Conservation (phyloP, 2,888 invertebrate species). For the Chironomus riparius region DNA sequence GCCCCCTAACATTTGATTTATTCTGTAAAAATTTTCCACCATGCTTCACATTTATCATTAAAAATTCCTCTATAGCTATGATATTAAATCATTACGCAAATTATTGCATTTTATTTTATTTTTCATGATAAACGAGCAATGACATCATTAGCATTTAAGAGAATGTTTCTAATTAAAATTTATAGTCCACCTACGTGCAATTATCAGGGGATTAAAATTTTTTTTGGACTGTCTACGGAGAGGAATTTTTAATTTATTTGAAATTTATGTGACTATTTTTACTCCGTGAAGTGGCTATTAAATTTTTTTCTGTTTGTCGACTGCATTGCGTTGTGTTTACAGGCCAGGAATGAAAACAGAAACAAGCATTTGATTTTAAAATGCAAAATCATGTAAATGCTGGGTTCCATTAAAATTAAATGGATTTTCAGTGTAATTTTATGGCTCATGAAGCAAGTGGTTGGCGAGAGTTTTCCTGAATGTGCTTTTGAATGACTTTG, state of each 20-base stretch:
- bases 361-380: not conserved
- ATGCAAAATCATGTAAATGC: slow-evolving; percentile 14
- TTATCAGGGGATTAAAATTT: not conserved
- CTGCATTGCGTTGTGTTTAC: too few species aligned
- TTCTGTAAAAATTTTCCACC: too few species aligned
- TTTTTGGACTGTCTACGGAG: not conserved
- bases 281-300: too few species aligned
- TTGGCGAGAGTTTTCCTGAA: not conserved
- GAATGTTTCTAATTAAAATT: slow-evolving; percentile 11
- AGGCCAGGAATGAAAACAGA: not conserved
- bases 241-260: not conserved
- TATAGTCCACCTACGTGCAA: not conserved
- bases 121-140: too few species aligned
- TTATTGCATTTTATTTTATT: too few species aligned
- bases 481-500: not conserved
- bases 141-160: not conserved
- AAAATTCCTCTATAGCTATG: too few species aligned
- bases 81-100: too few species aligned
- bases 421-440: slow-evolving; percentile 5
- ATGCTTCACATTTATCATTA: too few species aligned
- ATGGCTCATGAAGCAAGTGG: slow-evolving; percentile 12
- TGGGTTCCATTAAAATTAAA: slow-evolving; percentile 14
- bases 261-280: not conserved
- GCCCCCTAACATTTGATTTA: too few species aligned
- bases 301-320: too few species aligned